Evolutionary conservation across 2,797 vertebrate genomes (phyloP).

Genomic region (Lagodon rhomboides): DNA sequence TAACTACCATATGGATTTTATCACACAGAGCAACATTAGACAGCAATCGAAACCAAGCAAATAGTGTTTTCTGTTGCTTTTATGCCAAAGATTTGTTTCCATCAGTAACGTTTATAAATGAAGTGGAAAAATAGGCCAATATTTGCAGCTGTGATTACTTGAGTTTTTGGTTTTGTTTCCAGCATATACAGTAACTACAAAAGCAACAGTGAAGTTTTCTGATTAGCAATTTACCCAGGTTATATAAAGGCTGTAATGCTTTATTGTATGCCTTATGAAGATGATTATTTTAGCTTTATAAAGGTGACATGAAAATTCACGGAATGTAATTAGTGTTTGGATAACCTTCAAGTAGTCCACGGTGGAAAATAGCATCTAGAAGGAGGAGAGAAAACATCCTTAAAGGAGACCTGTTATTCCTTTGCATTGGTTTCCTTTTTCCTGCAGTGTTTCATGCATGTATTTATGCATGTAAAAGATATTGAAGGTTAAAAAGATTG

Average conservation of each 20-base stretch:
- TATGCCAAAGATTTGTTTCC: background rate
- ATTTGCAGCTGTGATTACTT: background rate
- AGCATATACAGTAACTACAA: background rate
- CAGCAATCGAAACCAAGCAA: background rate
- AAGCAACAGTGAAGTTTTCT: background rate
- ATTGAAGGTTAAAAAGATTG: no score
- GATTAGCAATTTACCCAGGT: background rate
- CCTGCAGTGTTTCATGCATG: no score
- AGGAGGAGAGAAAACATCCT: no score
- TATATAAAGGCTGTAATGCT: background rate
- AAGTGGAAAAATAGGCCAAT: background rate
- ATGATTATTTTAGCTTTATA: background rate
- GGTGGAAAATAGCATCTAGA: background rate
- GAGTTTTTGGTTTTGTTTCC: background rate
- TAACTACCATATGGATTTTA: slow-evolving; percentile 5
- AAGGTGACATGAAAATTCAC: no score
- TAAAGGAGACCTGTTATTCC: no score
- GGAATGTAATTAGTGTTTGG: no score
- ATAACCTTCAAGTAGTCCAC: background rate
- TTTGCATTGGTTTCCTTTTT: no score
- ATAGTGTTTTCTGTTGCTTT: slow-evolving; percentile 5
- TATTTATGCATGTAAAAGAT: no score
- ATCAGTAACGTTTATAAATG: background rate
- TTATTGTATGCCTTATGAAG: background rate
- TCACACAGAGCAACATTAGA: slow-evolving; percentile 2